Evolutionary conservation across 2,113 vertebrate species (phyloP).

Genomic region (Motacilla alba): DNA sequence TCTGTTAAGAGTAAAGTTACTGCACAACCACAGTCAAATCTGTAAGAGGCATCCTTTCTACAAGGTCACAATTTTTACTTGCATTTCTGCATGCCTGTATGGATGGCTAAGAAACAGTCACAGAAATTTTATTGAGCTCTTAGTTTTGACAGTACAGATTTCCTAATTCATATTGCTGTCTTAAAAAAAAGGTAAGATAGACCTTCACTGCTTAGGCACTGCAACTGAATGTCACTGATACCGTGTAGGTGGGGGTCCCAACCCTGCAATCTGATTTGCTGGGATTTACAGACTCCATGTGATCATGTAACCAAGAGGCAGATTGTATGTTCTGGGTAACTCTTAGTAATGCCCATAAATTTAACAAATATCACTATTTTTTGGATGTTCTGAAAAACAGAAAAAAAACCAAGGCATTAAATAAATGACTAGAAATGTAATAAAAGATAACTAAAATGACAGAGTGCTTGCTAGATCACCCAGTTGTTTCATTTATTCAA

Average conservation of each 20-base stretch:
- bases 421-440: background rate
- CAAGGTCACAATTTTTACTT: background rate
- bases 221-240: background rate
- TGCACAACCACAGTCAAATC: background rate
- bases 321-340: background rate
- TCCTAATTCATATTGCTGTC: background rate
- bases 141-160: background rate
- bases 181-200: background rate
- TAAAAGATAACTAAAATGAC: constrained; percentile 26
- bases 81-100: background rate
- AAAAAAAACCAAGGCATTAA: background rate
- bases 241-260: background rate
- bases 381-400: background rate
- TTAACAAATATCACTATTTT: background rate
- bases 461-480: background rate
- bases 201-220: background rate
- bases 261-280: background rate
- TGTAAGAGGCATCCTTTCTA: background rate
- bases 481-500: constrained; percentile 58
- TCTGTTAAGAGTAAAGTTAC: background rate
- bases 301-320: background rate
- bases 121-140: background rate
- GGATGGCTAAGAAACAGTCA: background rate
- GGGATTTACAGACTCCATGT: background rate
- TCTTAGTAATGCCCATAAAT: background rate